Evolutionary conservation across 1,140 invertebrate species (phyloP).

Genomic region (Bursaphelenchus mucronatus): DNA sequence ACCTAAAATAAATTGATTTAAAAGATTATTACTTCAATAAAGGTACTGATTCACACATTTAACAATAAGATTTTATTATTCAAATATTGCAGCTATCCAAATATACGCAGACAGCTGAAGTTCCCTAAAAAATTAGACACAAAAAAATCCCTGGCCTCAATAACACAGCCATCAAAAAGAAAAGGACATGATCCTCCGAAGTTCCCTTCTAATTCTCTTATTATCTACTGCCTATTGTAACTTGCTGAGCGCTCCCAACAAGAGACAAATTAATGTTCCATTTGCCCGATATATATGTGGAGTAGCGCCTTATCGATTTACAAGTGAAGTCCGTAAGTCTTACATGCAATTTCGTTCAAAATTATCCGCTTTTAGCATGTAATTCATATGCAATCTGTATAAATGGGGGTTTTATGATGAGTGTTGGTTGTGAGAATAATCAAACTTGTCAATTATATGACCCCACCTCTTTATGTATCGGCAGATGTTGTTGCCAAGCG

Average conservation of each 20-base stretch:
- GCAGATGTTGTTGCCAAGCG: constrained; percentile 11
- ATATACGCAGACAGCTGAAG: too few species aligned
- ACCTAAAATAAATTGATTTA: constrained; percentile 60
- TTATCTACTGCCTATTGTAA: too few species aligned
- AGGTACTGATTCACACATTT: too few species aligned
- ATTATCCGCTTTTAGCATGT: constrained; percentile 31
- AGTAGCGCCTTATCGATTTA: constrained; percentile 32
- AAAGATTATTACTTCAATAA: too few species aligned
- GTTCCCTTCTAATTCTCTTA: too few species aligned
- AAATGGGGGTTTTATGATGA: constrained; percentile 37
- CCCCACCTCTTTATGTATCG: constrained; percentile 17
- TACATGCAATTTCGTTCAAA: constrained; percentile 11
- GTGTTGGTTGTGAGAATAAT: constrained; percentile 20
- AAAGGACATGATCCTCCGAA: too few species aligned
- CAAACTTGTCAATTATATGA: constrained; percentile 26
- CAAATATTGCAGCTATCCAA: too few species aligned
- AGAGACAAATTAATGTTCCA: constrained; percentile 4
- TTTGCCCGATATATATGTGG: constrained; percentile 36
- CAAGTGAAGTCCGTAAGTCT: constrained; percentile 30
- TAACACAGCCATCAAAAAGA: too few species aligned
- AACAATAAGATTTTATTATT: too few species aligned
- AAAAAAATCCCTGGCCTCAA: too few species aligned
- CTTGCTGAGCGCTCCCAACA: constrained; percentile 3
- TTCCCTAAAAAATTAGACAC: too few species aligned
- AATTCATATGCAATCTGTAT: constrained; percentile 30